Evolutionary conservation across 2,113 vertebrate genomes (phyloP).

Genomic region (Variabilichromis moorii): DNA sequence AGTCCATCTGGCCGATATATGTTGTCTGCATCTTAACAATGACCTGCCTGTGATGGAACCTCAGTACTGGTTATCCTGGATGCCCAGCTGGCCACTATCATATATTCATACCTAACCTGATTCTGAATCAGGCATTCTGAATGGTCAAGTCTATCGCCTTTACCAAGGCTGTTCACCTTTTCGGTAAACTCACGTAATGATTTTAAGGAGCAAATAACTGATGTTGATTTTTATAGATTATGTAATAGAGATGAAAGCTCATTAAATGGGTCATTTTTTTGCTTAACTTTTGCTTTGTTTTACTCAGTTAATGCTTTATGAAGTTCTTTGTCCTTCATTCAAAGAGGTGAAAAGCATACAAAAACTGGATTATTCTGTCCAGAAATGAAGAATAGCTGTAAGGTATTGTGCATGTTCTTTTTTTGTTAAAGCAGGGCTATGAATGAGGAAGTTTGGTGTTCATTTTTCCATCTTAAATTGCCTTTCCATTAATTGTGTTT

Average conservation of each 20-base stretch:
- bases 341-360: neutral
- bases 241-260: neutral
- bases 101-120: neutral
- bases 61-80: neutral
- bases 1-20: neutral
- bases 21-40: neutral
- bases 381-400: neutral
- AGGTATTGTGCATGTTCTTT: neutral
- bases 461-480: neutral
- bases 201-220: neutral
- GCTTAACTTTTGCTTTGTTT: neutral
- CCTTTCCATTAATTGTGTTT: neutral
- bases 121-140: neutral
- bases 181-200: neutral
- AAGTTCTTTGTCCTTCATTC: neutral
- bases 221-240: neutral
- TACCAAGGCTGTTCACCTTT: neutral
- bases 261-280: neutral
- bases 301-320: neutral
- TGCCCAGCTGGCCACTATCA: neutral
- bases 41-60: neutral
- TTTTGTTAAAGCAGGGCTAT: neutral
- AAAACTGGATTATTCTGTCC: neutral
- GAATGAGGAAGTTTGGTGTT: neutral
- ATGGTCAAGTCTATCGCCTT: neutral